phyloP scores from a whole-genome alignment of 2,888 invertebrate genomes.

The Synanthedon vespiformis region DNA sequence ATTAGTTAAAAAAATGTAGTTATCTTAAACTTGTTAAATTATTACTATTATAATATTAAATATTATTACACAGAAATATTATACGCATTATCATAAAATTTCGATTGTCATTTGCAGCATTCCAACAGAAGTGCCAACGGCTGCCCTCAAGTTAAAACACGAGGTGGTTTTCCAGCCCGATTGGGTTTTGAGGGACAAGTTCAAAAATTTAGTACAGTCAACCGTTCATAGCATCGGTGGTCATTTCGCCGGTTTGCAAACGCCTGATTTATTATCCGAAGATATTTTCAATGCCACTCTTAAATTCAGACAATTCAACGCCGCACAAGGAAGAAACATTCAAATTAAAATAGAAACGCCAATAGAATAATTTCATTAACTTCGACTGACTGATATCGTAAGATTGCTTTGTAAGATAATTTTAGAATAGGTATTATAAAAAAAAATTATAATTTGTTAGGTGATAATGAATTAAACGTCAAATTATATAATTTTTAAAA shows the following conservation, averaged over 20 bases:
- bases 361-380: too few species aligned
- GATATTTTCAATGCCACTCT: constrained; percentile 59
- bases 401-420: too few species aligned
- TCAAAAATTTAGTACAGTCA: constrained; percentile 75
- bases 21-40: too few species aligned
- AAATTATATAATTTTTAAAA: too few species aligned
- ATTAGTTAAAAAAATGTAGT: too few species aligned
- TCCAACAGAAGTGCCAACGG: constrained; percentile 77
- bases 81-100: too few species aligned
- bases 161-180: constrained; percentile 77
- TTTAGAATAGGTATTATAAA: too few species aligned
- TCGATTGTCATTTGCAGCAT: constrained; percentile 59
- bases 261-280: constrained; percentile 76
- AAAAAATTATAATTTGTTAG: too few species aligned
- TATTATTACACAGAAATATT: too few species aligned
- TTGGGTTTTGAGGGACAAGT: constrained; percentile 72
- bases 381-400: too few species aligned
- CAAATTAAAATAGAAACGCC: background rate
- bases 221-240: constrained; percentile 78
- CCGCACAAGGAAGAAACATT: constrained; percentile 1
- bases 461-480: too few species aligned
- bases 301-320: constrained; percentile 34
- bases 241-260: constrained; percentile 88
- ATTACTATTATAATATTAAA: too few species aligned
- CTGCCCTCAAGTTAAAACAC: constrained; percentile 78